A percentile compares a stretch with the other conserved stretches of the same genome.
These are phyloP conservation scores for Platycnemis pennipes DNA, from an alignment of 2,888 invertebrate species.

Conservation along the genomic window DNA sequence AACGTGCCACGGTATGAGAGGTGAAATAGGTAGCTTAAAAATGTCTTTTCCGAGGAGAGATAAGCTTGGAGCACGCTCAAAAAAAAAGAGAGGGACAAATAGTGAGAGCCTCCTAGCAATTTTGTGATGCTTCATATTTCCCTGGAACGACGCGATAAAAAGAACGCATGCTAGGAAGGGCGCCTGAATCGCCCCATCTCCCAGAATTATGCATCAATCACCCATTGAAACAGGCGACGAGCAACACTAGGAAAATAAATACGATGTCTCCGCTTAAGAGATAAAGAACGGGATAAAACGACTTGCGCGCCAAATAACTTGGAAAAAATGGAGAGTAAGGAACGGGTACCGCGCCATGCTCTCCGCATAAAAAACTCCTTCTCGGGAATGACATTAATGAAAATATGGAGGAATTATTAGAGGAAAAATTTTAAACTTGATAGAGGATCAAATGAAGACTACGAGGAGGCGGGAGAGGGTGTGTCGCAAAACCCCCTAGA, in stretches of 20 bases:
- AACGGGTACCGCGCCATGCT: neutral
- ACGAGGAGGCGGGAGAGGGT: neutral
- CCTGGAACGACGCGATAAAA: neutral
- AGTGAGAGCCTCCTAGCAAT: neutral
- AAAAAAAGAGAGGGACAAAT: neutral
- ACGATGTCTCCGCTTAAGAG: neutral
- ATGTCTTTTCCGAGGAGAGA: neutral
- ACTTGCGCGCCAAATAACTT: neutral
- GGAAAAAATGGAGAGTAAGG: neutral
- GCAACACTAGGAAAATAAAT: neutral
- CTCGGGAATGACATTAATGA: constrained; percentile 2
- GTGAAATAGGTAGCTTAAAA: neutral
- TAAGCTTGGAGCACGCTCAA: neutral
- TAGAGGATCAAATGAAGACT: neutral
- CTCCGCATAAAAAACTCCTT: neutral
- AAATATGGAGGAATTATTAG: neutral
- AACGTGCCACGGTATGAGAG: neutral
- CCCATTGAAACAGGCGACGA: constrained; percentile 7
- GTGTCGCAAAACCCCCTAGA: neutral
- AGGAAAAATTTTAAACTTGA: neutral
- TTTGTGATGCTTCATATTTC: constrained; percentile 8
- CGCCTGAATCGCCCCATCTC: neutral
- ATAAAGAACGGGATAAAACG: neutral
- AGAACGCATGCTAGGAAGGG: neutral
- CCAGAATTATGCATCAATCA: constrained; percentile 22